Conservation (phyloP, 1,140 invertebrate species). For the Pseudomyrmex sp. region DNA sequence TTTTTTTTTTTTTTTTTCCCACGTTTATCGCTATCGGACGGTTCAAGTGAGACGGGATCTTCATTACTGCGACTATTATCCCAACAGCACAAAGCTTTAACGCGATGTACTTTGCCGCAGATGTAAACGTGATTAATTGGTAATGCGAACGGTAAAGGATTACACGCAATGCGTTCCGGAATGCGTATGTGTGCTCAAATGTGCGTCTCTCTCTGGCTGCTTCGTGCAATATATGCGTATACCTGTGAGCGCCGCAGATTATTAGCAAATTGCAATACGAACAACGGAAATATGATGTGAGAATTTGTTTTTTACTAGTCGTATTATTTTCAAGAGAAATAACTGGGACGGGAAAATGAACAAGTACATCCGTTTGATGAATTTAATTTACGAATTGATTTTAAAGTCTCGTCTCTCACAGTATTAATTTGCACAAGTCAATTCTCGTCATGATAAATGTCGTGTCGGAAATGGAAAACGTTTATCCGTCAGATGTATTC, state of each 20-base stretch:
- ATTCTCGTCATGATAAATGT: not conserved
- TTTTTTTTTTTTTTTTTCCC: constrained; percentile 22
- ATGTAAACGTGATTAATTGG: constrained; percentile 45
- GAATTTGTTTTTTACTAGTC: not conserved
- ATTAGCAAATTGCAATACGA: not conserved
- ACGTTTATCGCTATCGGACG: constrained; percentile 39
- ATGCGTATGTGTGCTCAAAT: not conserved
- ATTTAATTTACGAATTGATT: too few relatives aligned
- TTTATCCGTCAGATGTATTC: constrained; percentile 26
- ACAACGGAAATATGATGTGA: not conserved
- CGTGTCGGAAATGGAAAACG: constrained; percentile 12
- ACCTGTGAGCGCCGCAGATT: not conserved
- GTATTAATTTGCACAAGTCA: not conserved
- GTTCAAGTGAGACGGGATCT: constrained; percentile 25
- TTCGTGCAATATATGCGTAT: not conserved
- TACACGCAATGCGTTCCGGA: constrained; percentile 3
- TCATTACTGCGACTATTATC: constrained; percentile 9
- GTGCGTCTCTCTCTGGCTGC: not conserved
- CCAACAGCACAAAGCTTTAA: constrained; percentile 7
- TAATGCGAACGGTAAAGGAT: constrained; percentile 33
- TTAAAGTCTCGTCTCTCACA: not conserved
- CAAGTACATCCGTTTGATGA: not conserved
- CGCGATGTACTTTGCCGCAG: constrained; percentile 5
- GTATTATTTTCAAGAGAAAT: not conserved
- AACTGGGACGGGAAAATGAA: not conserved